These are phyloP conservation scores for Clitarchus hookeri DNA, from an alignment of 2,888 invertebrate genomes.

Conservation along the genomic window DNA sequence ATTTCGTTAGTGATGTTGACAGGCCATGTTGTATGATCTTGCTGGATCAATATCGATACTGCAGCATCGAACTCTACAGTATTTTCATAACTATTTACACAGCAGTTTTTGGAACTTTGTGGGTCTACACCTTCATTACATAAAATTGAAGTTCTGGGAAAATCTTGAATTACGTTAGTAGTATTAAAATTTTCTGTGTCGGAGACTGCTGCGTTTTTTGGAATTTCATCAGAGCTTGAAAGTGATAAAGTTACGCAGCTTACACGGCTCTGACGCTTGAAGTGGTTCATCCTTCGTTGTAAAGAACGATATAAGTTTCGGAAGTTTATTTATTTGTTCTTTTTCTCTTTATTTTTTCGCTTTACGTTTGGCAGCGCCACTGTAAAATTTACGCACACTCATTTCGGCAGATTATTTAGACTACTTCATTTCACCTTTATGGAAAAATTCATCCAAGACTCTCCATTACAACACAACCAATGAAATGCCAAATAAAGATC, in stretches of 20 bases:
- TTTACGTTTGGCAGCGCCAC: not conserved
- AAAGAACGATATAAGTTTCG: not conserved
- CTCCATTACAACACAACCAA: too few species aligned
- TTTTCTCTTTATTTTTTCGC: not conserved
- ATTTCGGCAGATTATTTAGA: not conserved
- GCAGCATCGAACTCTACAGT: not conserved
- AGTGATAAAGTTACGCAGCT: too few species aligned
- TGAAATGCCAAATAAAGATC: too few species aligned
- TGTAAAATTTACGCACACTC: not conserved
- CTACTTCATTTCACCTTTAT: too few species aligned
- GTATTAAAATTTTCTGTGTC: not conserved
- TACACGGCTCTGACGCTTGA: not conserved
- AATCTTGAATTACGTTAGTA: not conserved
- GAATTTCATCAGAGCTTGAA: not conserved
- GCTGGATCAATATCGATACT: not conserved
- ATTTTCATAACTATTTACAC: not conserved
- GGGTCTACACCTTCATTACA: not conserved
- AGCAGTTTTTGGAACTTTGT: not conserved
- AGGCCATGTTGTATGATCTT: conserved; percentile 15
- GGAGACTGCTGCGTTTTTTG: not conserved
- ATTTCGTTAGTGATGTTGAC: too few species aligned
- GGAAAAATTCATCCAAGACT: too few species aligned
- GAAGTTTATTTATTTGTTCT: conserved; percentile 1
- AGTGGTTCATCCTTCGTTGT: not conserved
- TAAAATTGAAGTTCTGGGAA: not conserved